Base-by-base conservation (phyloP, 2,888 invertebrate species). In the Eupithecia pulchellata region DNA sequence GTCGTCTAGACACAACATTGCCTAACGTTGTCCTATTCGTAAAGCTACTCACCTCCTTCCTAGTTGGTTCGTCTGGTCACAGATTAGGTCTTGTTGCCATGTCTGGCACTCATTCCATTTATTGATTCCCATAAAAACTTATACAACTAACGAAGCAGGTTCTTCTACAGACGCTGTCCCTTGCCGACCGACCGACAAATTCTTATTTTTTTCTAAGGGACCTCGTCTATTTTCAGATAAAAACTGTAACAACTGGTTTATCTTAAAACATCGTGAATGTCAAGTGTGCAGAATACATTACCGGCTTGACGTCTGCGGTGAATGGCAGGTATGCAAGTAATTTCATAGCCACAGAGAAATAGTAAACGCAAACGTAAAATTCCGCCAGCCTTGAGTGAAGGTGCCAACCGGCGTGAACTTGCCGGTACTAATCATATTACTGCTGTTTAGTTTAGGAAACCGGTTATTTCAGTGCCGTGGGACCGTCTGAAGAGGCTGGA, bases 381-480 rank as follows among this genome's bases (percentile, higher is more conserved):
- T 84, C 81, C 75, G 81, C 76, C 75, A 86, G 82, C 86, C 87
- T 87, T 87, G 87, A 87, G 78, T 75, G 72, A 81, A 84, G 82
- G 84, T 83, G 82, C 82, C 82, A 82, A 84, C 79, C 80, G 72
- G 75, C 82, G 81, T 82, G 82, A 84, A 84, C 85, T 84, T 80
- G 77, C 79, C 77, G 80, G 78, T 80, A 79, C 79, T 81, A 81
- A 81, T 83, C 78, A 84, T 82, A 85, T 84, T 82, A 83, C 80
- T 83, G 82, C 79, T 84, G 80, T 84, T 83, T 84, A 86, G 82
- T 84, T 83, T 85, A 86, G 82, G 83, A 85, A 89, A 90, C 91
- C 86, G 88, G 89, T 90, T 88, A 87, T 91, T 91, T 90, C 90
- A 91, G 91, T 91, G 84, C 83, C 83, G 84, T 85, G 86, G 82